These are phyloP conservation scores for Drosophila auraria DNA, from an alignment of 1,140 invertebrate genomes.

Conservation along the genomic window DNA sequence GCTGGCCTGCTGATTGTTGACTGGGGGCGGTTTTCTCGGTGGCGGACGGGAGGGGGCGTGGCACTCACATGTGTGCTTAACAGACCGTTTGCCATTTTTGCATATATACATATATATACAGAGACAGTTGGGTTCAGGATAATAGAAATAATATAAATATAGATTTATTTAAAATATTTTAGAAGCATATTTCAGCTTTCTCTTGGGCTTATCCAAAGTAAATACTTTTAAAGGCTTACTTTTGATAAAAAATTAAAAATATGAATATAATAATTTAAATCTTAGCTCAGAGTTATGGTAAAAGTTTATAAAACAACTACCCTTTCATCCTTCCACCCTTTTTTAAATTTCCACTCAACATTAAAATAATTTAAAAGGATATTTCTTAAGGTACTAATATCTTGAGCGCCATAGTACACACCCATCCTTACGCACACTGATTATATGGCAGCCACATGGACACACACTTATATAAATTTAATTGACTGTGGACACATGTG, in stretches of 20 bases:
- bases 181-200: too few relatives aligned
- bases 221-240: too few relatives aligned
- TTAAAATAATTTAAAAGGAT: too few relatives aligned
- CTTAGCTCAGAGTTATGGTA: not conserved
- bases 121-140: not conserved
- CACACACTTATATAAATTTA: conserved; percentile 66
- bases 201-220: too few relatives aligned
- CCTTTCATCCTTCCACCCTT: too few relatives aligned
- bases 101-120: conserved; percentile 35
- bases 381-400: not conserved
- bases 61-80: conserved; percentile 78
- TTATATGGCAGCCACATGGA: conserved; percentile 64
- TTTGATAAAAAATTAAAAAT: not conserved
- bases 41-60: conserved; percentile 46
- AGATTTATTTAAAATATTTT: not conserved
- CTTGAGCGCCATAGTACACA: not conserved
- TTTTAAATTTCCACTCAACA: too few relatives aligned
- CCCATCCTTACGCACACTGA: conserved; percentile 60
- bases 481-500: conserved; percentile 79
- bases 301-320: not conserved
- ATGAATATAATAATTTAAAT: not conserved
- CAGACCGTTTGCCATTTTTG: conserved; percentile 82
- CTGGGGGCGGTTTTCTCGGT: conserved; percentile 37
- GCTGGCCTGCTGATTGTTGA: conserved; percentile 68
- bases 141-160: not conserved